Base-by-base conservation (phyloP, 2,888 invertebrate species). In the Parnassius orleans region DNA sequence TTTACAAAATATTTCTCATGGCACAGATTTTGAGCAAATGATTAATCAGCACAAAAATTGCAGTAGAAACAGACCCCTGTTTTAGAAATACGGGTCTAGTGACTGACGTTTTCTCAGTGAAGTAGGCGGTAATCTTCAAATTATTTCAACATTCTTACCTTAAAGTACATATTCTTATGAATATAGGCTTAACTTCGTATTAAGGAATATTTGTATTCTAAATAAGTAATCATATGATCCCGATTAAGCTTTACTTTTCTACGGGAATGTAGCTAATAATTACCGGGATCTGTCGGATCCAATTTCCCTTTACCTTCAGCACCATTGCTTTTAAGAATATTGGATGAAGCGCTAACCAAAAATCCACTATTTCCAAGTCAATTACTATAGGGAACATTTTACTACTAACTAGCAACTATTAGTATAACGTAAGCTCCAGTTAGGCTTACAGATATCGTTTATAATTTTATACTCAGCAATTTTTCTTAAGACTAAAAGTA, bases 361-460 rank as follows among this genome's bases (percentile, higher is more conserved):
- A 81, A 84, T 81, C 88, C 90, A 93, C 94, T 93, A 93, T 93
- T 93, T 95, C 94, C 94, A 95, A 94, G 95, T 95, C 95, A 95
- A 95, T 95, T 95, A 95, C 93, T 94, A 93, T 95, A 95, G 95
- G 95, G 95, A 95, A 95, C 95, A 95, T 94, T 92, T 92, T 93
- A 93, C 92, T 93, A 93, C 84, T 87, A 88, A 87, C 82, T 89
- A 91, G 90, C 88, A 88, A 85, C 86, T 90, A 89, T 81, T 88
- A 90, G 80, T 72, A 61, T 73, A 72, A 83, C 69, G 87, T 90
- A 90, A 90, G 88, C 89, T 79, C 81, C 73, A 77, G 76, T 79
- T 89, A 90, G 86, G 87, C 90, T 89, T 89, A 90, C 89, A 77
- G 80, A 78, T 62, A 79, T 79, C 76, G 83, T 90, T 90, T 89